Percentiles rank a stretch among this genome's conserved stretches.
Conservation (phyloP, 2,797 vertebrate species). For the Tachyglossus aculeatus region DNA sequence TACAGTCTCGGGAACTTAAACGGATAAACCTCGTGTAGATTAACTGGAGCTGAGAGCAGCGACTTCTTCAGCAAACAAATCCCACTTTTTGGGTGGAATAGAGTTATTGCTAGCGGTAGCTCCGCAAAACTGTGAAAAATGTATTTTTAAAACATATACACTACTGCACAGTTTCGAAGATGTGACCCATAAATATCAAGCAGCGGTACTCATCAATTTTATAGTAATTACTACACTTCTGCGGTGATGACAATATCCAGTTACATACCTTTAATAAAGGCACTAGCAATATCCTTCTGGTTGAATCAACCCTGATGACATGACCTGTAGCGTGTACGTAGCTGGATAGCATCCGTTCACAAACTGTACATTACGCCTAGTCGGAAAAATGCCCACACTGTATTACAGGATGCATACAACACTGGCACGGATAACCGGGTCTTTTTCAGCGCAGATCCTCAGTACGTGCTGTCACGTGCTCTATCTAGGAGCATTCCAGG, state of each 20-base stretch:
- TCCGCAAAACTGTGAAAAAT: conserved; percentile 68
- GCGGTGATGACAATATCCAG: conserved; percentile 58
- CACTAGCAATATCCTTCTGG: conserved; percentile 71
- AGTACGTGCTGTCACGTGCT: conserved; percentile 19
- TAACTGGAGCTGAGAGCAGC: conserved; percentile 62
- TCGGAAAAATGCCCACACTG: conserved; percentile 51
- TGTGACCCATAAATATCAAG: conserved; percentile 69
- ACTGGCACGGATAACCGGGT: conserved; percentile 22
- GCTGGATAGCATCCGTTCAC: conserved; percentile 64
- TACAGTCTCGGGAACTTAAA: conserved; percentile 68
- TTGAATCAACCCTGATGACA: conserved; percentile 61
- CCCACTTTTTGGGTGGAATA: conserved; percentile 60
- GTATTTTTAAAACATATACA: conserved; percentile 72
- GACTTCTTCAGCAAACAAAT: conserved; percentile 57
- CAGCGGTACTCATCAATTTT: conserved; percentile 68
- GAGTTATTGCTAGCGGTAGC: conserved; percentile 64
- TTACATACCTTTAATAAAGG: conserved; percentile 62
- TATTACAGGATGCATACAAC: conserved; percentile 37
- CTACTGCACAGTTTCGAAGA: conserved; percentile 72
- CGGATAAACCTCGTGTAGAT: conserved; percentile 66
- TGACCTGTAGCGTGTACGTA: conserved; percentile 73
- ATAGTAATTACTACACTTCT: conserved; percentile 68
- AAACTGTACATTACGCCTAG: conserved; percentile 45
- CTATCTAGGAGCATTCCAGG: conserved; percentile 24
- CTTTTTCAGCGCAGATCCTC: conserved; percentile 43